Evolutionary conservation across 2,797 vertebrate species (phyloP).

Genomic region (Parambassis ranga): DNA sequence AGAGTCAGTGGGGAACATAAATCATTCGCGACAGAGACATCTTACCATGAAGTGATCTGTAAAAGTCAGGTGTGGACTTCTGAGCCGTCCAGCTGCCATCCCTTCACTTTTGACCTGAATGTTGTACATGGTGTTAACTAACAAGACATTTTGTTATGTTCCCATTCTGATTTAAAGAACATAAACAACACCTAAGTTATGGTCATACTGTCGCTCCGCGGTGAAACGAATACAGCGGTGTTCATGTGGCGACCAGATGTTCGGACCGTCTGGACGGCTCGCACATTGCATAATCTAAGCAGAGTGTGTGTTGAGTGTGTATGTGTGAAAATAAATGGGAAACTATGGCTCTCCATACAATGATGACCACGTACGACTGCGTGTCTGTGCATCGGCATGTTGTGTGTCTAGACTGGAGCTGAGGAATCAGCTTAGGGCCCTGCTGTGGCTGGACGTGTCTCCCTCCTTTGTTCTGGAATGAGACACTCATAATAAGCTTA

Average conservation of each 20-base stretch:
- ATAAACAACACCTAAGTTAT: conserved; percentile 66
- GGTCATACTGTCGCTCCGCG: conserved; percentile 22
- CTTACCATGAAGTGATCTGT: too few species aligned
- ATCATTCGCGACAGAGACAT: too few species aligned
- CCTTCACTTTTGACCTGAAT: conserved; percentile 49
- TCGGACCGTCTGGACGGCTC: conserved; percentile 33
- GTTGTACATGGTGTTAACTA: conserved; percentile 43
- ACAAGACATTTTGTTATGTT: conserved; percentile 68
- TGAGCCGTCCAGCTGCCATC: neutral
- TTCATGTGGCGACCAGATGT: conserved; percentile 74
- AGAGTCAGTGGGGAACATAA: too few species aligned
- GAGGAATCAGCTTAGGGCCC: conserved; percentile 68
- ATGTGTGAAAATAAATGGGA: neutral
- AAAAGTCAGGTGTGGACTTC: too few species aligned
- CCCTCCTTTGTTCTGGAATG: conserved; percentile 70
- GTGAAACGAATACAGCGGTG: conserved; percentile 47
- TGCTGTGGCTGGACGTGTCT: conserved; percentile 65
- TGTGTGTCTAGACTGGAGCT: conserved; percentile 62
- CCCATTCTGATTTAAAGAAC: conserved; percentile 69
- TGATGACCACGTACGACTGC: neutral
- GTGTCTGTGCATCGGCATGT: conserved; percentile 30
- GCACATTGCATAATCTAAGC: conserved; percentile 58
- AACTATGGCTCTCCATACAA: neutral
- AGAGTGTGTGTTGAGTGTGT: neutral
- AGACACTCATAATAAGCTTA: conserved; percentile 74